Conservation (phyloP, 2,797 vertebrate species). For the Clarias platycephalus region DNA sequence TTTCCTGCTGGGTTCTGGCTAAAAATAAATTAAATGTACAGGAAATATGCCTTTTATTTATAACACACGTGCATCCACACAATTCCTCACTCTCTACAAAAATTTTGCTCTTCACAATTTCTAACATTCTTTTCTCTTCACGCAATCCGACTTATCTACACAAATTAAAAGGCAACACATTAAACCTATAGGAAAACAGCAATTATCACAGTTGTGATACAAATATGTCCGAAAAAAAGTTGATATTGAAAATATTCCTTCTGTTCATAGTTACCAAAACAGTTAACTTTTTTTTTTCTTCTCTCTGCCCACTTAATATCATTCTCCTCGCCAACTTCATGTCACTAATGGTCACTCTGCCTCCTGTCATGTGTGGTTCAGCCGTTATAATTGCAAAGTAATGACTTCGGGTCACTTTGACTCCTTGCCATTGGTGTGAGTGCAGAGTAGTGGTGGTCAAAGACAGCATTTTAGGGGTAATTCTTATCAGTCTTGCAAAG, state of each 20-base stretch:
- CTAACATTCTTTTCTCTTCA: too few relatives aligned
- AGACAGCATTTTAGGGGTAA: background rate
- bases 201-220: background rate
- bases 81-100: background rate
- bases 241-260: background rate
- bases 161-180: background rate
- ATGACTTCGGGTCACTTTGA: background rate
- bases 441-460: constrained; percentile 1
- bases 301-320: background rate
- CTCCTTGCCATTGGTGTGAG: constrained; percentile 8
- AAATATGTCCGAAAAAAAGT: background rate
- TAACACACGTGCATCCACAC: background rate
- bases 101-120: background rate
- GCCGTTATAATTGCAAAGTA: background rate
- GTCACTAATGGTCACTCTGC: background rate
- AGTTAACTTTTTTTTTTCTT: background rate
- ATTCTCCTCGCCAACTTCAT: background rate
- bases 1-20: too few relatives aligned
- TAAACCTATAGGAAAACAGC: background rate
- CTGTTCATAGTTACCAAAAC: background rate
- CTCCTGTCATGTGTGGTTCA: background rate
- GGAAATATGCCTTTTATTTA: background rate
- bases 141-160: background rate
- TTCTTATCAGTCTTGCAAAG: background rate
- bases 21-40: background rate